These are phyloP conservation scores for Cavia aperea DNA, from an alignment of 2,113 vertebrate genomes.

Conservation along the genomic window DNA sequence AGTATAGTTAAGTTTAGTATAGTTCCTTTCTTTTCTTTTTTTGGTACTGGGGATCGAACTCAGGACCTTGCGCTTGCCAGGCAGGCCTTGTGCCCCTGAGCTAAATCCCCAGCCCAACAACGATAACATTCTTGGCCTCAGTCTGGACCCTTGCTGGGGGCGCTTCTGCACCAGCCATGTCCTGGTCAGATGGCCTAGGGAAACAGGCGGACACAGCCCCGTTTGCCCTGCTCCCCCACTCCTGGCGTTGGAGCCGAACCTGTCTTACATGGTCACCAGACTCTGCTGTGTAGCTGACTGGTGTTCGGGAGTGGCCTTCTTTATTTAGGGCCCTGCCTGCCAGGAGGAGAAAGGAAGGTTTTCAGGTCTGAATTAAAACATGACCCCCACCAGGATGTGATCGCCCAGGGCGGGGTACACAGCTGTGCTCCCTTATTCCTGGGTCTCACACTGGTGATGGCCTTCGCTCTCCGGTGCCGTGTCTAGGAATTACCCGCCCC, in stretches of 20 bases:
- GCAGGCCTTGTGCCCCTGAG: too few species aligned
- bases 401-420: not conserved
- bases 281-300: not conserved
- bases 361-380: slow-evolving; percentile 9
- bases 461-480: not conserved
- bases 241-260: not conserved
- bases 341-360: not conserved
- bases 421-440: not conserved
- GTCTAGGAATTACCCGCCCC: not conserved
- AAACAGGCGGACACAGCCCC: not conserved
- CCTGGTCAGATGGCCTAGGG: not conserved
- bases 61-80: too few species aligned
- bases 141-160: not conserved
- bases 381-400: not conserved
- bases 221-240: not conserved
- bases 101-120: not conserved
- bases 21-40: too few species aligned
- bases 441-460: not conserved
- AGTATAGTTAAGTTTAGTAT: too few species aligned
- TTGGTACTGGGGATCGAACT: too few species aligned
- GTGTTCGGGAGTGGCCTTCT: not conserved
- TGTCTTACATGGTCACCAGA: not conserved
- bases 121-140: not conserved
- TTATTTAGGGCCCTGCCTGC: not conserved
- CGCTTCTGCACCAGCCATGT: not conserved